These are phyloP conservation scores for Drosophila nebulosa DNA, from an alignment of 1,140 invertebrate genomes.

Conservation along the genomic window DNA sequence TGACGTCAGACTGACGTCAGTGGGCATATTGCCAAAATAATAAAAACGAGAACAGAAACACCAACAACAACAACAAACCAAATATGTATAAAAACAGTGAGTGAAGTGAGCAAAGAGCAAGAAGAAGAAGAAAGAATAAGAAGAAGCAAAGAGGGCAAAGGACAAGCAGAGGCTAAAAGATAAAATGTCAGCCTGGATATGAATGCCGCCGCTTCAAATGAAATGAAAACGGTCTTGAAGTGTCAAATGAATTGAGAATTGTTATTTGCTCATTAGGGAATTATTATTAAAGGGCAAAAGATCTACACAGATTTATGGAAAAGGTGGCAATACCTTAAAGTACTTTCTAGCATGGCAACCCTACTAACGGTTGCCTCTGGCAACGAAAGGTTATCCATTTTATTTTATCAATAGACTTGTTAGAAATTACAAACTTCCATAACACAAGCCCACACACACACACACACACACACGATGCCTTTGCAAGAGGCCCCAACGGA, in stretches of 20 bases:
- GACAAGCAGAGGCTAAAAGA: not conserved
- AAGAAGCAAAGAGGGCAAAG: not conserved
- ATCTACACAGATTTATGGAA: not conserved
- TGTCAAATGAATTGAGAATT: not conserved
- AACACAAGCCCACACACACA: not conserved
- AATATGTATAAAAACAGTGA: not conserved
- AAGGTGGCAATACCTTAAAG: not conserved
- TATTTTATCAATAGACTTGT: constrained; percentile 51
- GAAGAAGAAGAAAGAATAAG: not conserved
- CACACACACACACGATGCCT: constrained; percentile 43
- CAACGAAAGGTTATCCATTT: not conserved
- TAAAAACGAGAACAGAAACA: not conserved
- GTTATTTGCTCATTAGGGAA: not conserved
- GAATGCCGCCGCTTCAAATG: not conserved
- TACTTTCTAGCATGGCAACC: not conserved
- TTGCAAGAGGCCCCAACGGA: constrained; percentile 67
- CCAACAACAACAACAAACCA: not conserved
- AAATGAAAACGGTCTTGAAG: constrained; percentile 2
- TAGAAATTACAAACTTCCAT: constrained; percentile 18
- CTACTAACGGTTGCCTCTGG: not conserved
- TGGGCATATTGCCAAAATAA: constrained; percentile 37
- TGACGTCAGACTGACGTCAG: constrained; percentile 72
- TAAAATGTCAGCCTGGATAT: constrained; percentile 11
- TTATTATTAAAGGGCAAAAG: not conserved
- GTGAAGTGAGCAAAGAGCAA: not conserved